Evolutionary conservation across 1,140 invertebrate species (phyloP), one percentile per base, ranked within the genome.

Genomic region (Carposina sasakii): DNA sequence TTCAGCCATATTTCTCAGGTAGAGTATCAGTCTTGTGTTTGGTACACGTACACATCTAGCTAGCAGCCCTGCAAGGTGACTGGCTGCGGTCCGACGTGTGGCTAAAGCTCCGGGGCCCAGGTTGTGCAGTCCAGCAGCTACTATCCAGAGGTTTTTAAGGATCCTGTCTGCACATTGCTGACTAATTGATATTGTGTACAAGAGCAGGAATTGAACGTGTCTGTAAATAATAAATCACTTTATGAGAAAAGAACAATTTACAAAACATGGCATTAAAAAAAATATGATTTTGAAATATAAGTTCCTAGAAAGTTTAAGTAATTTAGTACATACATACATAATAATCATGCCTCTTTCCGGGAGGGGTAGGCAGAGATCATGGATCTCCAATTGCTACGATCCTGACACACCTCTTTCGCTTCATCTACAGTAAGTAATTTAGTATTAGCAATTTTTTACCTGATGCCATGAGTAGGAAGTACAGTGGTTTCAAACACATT

Each of bases 111-210:
- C 78, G 0, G 81, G 77, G 0, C 84, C 74, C 1, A 73, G 33
- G 0, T 66, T 71, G 19, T 76, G 73, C 0, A 73, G 48, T 0
- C 78, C 76, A 3, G 76, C 73, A 0, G 78, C 70, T 13, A 81
- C 64, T 13, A 57, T 46, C 79, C 79, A 83, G 4, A 83, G 37
- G 31, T 77, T 76, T 24, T 49, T 65, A 24, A 84, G 74, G 4
- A 77, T 52, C 1, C 76, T 56, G 37, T 84, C 78, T 0, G 78
- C 76, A 47, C 81, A 84, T 48, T 81, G 71, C 31, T 82, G 72
- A 49, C 64, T 83, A 54, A 84, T 82, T 19, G 81, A 86, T 67
- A 85, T 76, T 4, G 74, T 71, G 48, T 85, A 86, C 3, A 86
- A 56, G 0, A 86, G 50, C 2, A 86, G 60, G 54, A 85, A 86